A percentile compares a stretch with the other conserved stretches of the same genome.
phyloP scores from a whole-genome alignment of 1,140 invertebrate genomes.

The Drosophila ficusphila region DNA sequence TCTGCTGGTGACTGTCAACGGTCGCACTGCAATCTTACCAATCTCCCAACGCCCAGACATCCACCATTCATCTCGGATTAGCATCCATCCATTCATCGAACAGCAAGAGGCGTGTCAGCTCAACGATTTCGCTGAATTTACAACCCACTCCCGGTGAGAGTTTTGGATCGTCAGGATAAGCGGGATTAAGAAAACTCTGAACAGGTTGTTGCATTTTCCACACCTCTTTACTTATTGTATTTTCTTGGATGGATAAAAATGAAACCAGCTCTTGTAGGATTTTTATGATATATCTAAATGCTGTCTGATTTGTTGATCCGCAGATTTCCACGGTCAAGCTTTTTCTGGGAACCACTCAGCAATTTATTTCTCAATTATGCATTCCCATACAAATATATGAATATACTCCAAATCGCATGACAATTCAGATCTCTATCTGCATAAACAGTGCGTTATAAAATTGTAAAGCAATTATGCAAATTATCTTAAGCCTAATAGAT shows the following conservation, averaged over 20 bases:
- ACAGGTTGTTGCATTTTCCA: neutral
- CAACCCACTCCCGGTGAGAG: slow-evolving; percentile 9
- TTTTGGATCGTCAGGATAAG: slow-evolving; percentile 15
- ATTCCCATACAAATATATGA: slow-evolving; percentile 23
- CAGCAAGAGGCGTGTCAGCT: neutral
- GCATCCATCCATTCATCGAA: slow-evolving; percentile 21
- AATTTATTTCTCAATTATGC: slow-evolving; percentile 44
- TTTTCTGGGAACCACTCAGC: slow-evolving; percentile 32
- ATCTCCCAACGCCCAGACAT: slow-evolving; percentile 14
- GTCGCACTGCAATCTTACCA: slow-evolving; percentile 4
- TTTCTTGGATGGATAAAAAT: too few relatives aligned
- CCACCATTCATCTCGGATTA: slow-evolving; percentile 27
- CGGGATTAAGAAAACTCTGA: slow-evolving; percentile 1
- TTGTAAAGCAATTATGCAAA: too few relatives aligned
- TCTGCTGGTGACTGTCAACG: slow-evolving; percentile 17
- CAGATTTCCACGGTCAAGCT: slow-evolving; percentile 8
- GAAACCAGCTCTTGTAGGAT: too few relatives aligned
- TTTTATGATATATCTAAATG: too few relatives aligned
- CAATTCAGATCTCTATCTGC: slow-evolving; percentile 28
- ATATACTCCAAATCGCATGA: slow-evolving; percentile 30
- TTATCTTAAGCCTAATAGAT: too few relatives aligned
- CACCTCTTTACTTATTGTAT: neutral
- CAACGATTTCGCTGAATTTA: slow-evolving; percentile 14
- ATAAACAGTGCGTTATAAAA: neutral
- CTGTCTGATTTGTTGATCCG: slow-evolving; percentile 3